Evolutionary conservation across 2,888 invertebrate species (phyloP).

Genomic region (Eudemis profundana): DNA sequence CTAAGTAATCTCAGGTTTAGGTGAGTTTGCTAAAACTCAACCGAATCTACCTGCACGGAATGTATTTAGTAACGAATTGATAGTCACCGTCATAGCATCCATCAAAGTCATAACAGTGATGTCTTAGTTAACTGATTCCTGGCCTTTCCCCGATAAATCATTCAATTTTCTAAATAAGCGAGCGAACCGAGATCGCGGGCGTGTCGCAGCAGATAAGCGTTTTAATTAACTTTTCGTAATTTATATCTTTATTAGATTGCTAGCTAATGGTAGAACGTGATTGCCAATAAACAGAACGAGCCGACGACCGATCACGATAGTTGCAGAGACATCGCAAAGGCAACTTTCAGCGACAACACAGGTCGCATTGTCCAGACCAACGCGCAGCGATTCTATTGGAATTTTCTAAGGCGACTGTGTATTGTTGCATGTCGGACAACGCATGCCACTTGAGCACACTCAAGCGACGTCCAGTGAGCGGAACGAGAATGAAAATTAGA

Average conservation of each 20-base stretch:
- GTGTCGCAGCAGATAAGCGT: slow-evolving; percentile 70
- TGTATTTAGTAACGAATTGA: slow-evolving; percentile 38
- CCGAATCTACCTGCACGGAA: slow-evolving; percentile 12
- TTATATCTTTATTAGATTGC: slow-evolving; percentile 81
- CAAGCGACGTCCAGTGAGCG: slow-evolving; percentile 8
- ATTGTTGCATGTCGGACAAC: slow-evolving; percentile 19
- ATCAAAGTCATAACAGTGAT: slow-evolving; percentile 56
- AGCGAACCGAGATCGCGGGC: slow-evolving; percentile 56
- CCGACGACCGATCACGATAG: slow-evolving; percentile 68
- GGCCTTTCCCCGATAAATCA: slow-evolving; percentile 72
- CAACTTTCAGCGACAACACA: slow-evolving; percentile 49
- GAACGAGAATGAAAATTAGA: slow-evolving; percentile 15
- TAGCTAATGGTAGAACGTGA: slow-evolving; percentile 71
- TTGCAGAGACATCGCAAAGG: slow-evolving; percentile 50
- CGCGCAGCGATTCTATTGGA: slow-evolving; percentile 1
- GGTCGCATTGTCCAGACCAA: slow-evolving; percentile 25
- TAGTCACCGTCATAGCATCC: slow-evolving; percentile 55
- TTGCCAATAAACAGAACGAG: slow-evolving; percentile 67
- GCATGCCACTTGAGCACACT: slow-evolving; percentile 3
- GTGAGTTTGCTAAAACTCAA: slow-evolving; percentile 21
- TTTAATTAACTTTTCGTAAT: slow-evolving; percentile 83
- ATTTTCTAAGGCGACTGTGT: slow-evolving; percentile 13
- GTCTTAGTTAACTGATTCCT: slow-evolving; percentile 42
- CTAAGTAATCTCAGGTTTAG: slow-evolving; percentile 2
- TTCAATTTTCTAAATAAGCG: slow-evolving; percentile 70